These are phyloP conservation scores for Pardosa pseudoannulata DNA, from an alignment of 2,888 invertebrate species.

Conservation along the genomic window DNA sequence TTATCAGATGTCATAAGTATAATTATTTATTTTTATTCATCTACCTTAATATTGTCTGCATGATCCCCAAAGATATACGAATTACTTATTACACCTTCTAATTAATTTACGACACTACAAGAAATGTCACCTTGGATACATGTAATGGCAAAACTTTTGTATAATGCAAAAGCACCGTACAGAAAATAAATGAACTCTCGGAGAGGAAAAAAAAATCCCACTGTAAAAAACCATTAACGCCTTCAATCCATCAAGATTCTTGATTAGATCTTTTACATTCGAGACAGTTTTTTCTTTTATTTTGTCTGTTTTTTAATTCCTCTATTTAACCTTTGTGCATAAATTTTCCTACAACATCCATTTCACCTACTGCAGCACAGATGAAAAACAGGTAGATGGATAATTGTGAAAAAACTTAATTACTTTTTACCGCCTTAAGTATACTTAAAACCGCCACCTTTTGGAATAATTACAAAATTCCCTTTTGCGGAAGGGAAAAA, in stretches of 20 bases:
- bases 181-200: conserved; percentile 58
- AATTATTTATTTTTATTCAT: conserved; percentile 5
- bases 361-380: conserved; percentile 59
- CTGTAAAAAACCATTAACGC: conserved; percentile 67
- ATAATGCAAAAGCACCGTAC: conserved; percentile 20
- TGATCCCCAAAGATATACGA: conserved; percentile 55
- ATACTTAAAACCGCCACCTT: conserved; percentile 66
- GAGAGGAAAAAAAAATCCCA: conserved; percentile 19
- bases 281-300: conserved; percentile 36
- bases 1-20: background rate
- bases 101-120: conserved; percentile 53
- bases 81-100: conserved; percentile 25
- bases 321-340: conserved; percentile 64
- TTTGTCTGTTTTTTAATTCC: conserved; percentile 41
- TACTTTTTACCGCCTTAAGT: conserved; percentile 70
- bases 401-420: conserved; percentile 70
- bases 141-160: conserved; percentile 39
- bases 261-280: conserved; percentile 69
- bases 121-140: conserved; percentile 34
- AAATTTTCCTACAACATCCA: conserved; percentile 58
- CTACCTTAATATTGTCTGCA: conserved; percentile 34
- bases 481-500: conserved; percentile 31
- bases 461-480: conserved; percentile 67
- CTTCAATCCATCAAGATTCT: conserved; percentile 64
- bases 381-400: conserved; percentile 57